phyloP scores from a whole-genome alignment of 2,888 invertebrate genomes.

The Papilio elwesi region DNA sequence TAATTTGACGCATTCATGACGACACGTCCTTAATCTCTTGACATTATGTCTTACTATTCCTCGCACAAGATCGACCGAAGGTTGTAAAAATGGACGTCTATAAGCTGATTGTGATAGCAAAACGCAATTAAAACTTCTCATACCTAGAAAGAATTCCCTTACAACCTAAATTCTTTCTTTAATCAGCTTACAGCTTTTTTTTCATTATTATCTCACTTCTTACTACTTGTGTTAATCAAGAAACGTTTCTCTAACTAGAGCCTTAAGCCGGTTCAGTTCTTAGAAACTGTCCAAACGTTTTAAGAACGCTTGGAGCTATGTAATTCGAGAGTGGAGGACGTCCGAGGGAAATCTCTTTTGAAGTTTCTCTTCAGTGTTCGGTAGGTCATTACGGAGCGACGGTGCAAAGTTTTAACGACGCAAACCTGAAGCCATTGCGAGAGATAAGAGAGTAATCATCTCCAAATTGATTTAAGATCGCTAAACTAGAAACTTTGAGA shows the following conservation, averaged over 20 bases:
- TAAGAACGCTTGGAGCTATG: slow-evolving; percentile 22
- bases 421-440: slow-evolving; percentile 31
- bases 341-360: slow-evolving; percentile 28
- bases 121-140: too few relatives aligned
- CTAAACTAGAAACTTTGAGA: slow-evolving; percentile 18
- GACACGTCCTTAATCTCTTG: too few relatives aligned
- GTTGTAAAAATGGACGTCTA: too few relatives aligned
- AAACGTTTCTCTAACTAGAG: slow-evolving; percentile 4
- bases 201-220: slow-evolving; percentile 3
- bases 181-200: neutral
- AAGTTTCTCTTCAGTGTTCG: slow-evolving; percentile 34
- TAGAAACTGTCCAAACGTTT: slow-evolving; percentile 23
- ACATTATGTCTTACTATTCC: too few relatives aligned
- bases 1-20: too few relatives aligned
- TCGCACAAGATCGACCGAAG: too few relatives aligned
- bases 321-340: slow-evolving; percentile 22
- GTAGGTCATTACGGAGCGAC: slow-evolving; percentile 31
- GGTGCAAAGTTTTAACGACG: slow-evolving; percentile 38
- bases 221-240: slow-evolving; percentile 22
- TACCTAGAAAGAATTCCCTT: too few relatives aligned
- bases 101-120: too few relatives aligned
- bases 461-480: slow-evolving; percentile 35
- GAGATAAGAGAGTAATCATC: slow-evolving; percentile 33
- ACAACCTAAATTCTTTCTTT: neutral
- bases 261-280: neutral